Evolutionary conservation across 2,888 invertebrate species (phyloP), one percentile per base, ranked within the genome.

Genomic region (Calameuta pallipes): DNA sequence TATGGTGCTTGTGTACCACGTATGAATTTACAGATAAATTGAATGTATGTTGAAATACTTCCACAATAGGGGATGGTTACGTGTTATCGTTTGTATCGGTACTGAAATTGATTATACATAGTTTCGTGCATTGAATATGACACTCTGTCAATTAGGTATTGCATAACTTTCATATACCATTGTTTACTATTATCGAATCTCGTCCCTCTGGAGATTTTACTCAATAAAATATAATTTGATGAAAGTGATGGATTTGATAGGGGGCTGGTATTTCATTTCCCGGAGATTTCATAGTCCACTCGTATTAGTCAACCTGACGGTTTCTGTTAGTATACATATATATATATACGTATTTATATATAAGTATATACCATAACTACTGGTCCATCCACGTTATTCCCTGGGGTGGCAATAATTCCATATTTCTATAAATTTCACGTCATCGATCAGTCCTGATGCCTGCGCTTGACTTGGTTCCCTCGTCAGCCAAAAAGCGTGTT

Each of bases 251-350:
- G 71, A 31, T 71, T 71, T 0, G 6, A 71, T 71, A n/a, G 33
- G 33, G 33, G 41, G 41, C 6, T 41, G 41, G 41, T n/a, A 74
- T 35, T 74, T 74, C 74, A 74, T 74, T 36, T 33, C 15, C 3
- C 33, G 71, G 33, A 74, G 35, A 74, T 33, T 36, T 34, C 74
- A 23, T 69, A 69, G 76, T 78, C 75, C 73, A 78, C 71, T 82
- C 83, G 83, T 84, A 87, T 87, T 85, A 86, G 86, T 86, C 87
- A 85, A 85, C 82, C 86, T 84, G 86, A 85, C 85, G 82, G 83
- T 84, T 83, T 73, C 79, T 81, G 83, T 82, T 83, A 79, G 80
- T 15, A 4, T 15, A 41, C 2, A 37, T 13, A 4, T 13, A 33
- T 33, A 33, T 33, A 33, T 33, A 33, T 33, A 33, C 0, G 2